Evolutionary conservation across 2,797 vertebrate species (phyloP), one percentile per base, ranked within the genome.

Genomic region (Enteromius afrohamiltoni): DNA sequence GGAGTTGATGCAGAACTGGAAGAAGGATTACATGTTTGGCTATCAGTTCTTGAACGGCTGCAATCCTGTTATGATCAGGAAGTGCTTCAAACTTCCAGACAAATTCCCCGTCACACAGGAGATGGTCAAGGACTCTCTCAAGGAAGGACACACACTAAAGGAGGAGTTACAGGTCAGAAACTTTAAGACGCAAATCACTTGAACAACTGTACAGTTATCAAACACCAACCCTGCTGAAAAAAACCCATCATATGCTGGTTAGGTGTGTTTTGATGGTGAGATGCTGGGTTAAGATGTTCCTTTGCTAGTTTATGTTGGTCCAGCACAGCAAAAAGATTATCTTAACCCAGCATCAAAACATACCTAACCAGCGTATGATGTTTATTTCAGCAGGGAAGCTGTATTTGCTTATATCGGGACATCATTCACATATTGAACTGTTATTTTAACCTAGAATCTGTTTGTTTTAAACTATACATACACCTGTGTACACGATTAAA

Each of bases 51-150:
- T 42, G 42, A 42, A 42, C 42, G 42, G 42, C 10, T 42, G 42
- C 42, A 42, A 42, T 42, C 42, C 42, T 42, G 42, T 42, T 2
- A 42, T 42, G 42, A 42, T 42, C 9, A 42, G 8, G 84, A 97
- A 96, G 82, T 98, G 98, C 89, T 93, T 84, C 9, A 91, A 96
- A 87, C 90, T 99, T 74, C 97, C 97, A 0, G 90, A 94, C 23
- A 99, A 98, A 60, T 94, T 99, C 45, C 97, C 97, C 0, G 96
- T 99, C 88, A 99, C 96, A 64, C 91, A 93, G 2, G 94, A 96
- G 79, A 99, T 99, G 98, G 96, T 99, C 37, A 91, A 95, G 69
- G 94, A 95, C 88, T 96, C 95, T 85, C 92, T 99, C 91, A 97
- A 99, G 88, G 93, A 97, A 86, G 93, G 96, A 14, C 85, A 97